phyloP scores from a whole-genome alignment of 2,113 vertebrate species.

The Pangasianodon hypophthalmus region DNA sequence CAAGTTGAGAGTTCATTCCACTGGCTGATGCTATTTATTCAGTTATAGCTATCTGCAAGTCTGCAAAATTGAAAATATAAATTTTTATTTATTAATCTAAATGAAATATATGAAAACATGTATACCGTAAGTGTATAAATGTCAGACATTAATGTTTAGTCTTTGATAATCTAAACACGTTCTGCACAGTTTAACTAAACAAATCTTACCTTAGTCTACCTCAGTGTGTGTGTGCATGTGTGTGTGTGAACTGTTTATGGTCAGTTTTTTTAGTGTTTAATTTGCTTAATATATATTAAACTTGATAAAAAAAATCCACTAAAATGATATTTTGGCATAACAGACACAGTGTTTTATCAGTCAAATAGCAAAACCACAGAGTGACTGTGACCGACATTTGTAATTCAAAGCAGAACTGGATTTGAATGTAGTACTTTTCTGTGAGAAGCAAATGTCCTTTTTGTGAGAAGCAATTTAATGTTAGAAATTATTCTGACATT shows the following conservation, averaged over 20 bases:
- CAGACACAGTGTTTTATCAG: slow-evolving; percentile 20
- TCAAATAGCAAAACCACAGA: slow-evolving; percentile 28
- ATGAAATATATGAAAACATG: neutral
- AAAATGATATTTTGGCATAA: slow-evolving; percentile 2
- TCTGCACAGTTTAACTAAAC: slow-evolving; percentile 5
- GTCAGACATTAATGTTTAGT: neutral
- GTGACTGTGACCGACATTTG: slow-evolving; percentile 37
- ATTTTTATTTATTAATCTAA: neutral
- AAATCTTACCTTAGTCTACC: neutral
- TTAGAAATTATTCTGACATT: neutral
- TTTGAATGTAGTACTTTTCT: slow-evolving; percentile 44
- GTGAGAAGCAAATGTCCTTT: slow-evolving; percentile 37
- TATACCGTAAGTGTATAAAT: neutral
- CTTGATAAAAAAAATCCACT: slow-evolving; percentile 57
- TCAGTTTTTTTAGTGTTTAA: slow-evolving; percentile 9
- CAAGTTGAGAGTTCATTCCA: neutral
- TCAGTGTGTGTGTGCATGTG: neutral
- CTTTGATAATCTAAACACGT: neutral
- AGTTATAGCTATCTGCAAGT: neutral
- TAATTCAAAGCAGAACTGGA: slow-evolving; percentile 51
- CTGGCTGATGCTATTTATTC: neutral
- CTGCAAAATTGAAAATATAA: neutral
- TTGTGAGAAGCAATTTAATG: slow-evolving; percentile 23
- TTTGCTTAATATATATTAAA: slow-evolving; percentile 56
- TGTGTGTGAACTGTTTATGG: neutral